These are phyloP conservation scores for Tenualosa thibaudeaui DNA, from an alignment of 2,797 vertebrate species.

Conservation along the genomic window DNA sequence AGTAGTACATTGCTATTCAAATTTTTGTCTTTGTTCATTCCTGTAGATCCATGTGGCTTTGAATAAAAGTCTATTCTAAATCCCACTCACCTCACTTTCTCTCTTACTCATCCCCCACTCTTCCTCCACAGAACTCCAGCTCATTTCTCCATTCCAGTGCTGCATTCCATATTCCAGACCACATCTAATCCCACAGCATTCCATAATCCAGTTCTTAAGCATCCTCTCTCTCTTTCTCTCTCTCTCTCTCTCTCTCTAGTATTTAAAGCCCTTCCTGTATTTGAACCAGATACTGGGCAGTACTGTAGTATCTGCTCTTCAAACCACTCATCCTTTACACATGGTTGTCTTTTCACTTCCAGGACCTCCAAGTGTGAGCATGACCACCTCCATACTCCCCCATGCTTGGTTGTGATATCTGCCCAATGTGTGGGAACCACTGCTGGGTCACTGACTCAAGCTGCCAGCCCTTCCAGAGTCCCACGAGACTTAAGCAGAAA, in stretches of 20 bases:
- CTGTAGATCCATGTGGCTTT: no score
- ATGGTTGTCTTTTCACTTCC: neutral
- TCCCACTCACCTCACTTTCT: no score
- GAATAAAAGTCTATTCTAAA: no score
- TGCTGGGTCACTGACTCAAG: constrained; percentile 13
- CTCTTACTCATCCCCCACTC: neutral
- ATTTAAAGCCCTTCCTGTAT: neutral
- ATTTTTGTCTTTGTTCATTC: neutral
- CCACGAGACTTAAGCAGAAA: neutral
- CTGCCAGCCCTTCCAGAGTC: neutral
- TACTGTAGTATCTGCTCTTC: neutral
- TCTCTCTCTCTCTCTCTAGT: neutral
- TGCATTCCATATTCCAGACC: neutral
- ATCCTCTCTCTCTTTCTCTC: neutral
- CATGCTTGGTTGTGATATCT: neutral
- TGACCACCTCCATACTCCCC: neutral
- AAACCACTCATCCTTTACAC: neutral
- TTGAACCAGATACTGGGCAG: neutral
- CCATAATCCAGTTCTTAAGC: neutral
- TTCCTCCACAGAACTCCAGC: neutral
- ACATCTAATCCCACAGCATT: neutral
- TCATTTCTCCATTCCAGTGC: neutral
- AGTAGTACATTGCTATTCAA: neutral
- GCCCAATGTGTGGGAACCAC: neutral
- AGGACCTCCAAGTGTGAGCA: neutral